Conservation (phyloP, 2,888 invertebrate genomes). For the Cerastoderma edule region DNA sequence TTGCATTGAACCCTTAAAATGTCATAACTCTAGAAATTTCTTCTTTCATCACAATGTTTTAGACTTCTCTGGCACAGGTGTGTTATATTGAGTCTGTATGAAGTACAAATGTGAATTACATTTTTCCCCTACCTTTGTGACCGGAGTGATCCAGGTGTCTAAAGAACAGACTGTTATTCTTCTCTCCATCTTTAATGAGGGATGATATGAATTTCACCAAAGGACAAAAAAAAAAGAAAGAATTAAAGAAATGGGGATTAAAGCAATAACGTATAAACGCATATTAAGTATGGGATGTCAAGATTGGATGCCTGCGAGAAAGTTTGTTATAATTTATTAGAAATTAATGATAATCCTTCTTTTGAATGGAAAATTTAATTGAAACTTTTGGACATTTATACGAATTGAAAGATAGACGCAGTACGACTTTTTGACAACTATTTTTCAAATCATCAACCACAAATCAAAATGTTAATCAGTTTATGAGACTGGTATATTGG, state of each 20-base stretch:
- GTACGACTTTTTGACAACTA: constrained; percentile 22
- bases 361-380: constrained; percentile 23
- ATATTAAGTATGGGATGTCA: constrained; percentile 17
- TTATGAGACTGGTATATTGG: constrained; percentile 28
- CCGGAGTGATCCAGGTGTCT: too few relatives aligned
- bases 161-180: too few relatives aligned
- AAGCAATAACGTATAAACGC: too few relatives aligned
- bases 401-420: constrained; percentile 18
- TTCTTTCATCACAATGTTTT: too few relatives aligned
- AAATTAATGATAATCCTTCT: constrained; percentile 23
- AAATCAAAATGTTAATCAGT: constrained; percentile 28
- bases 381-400: constrained; percentile 28
- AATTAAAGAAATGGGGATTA: too few relatives aligned
- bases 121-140: too few relatives aligned
- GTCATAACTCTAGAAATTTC: too few relatives aligned
- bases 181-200: background rate
- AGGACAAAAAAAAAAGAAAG: constrained; percentile 9
- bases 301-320: background rate
- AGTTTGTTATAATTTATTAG: constrained; percentile 28
- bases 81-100: too few relatives aligned
- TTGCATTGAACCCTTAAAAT: too few relatives aligned
- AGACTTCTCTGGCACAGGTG: too few relatives aligned
- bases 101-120: too few relatives aligned
- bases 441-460: constrained; percentile 28
- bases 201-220: constrained; percentile 4